Base-by-base conservation (phyloP, 2,888 invertebrate genomes). In the Apotomis turbidana region DNA sequence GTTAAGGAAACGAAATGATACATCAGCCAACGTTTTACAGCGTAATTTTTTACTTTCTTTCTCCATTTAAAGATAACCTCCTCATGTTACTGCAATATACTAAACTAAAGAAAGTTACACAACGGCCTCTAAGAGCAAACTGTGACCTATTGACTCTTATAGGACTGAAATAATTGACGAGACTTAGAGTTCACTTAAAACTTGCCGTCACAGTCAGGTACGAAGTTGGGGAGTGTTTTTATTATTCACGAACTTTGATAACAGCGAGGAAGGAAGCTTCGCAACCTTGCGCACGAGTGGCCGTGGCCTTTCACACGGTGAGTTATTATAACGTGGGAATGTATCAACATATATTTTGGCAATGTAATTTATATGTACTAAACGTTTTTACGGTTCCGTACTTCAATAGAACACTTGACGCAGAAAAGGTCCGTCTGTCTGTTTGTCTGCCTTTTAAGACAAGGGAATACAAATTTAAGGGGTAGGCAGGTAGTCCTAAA, bases 241-340 rank as follows among this genome's bases (percentile, higher is more conserved):
- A 72, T 72, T 63, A 68, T 72, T 72, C 68, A 72, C 44, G 10
- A 55, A 68, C 68, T 72, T 68, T 52, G 59, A 57, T 38, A 52
- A 51, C 57, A 41, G n/a, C 70, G 62, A 27, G 74, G 83, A 85
- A 84, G 85, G 83, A 85, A 85, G 79, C 67, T 68, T 55, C 41
- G 60, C 74, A 81, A 80, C 79, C 82, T 84, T 83, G 85, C 77
- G 77, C 76, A 68, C 68, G 80, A 69, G 63, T 73, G 82, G 75
- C 86, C 85, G 68, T 86, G 86, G 81, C 85, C 85, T 86, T 85
- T 81, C 72, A 49, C 66, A 60, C 60, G 41, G 36, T 61, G 60
- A 71, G 61, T 71, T 55, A 71, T 71, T 55, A 71, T 71, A 75
- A 75, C 78, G 81, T 83, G 81, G 73, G 78, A 84, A 82, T 79